Percentiles rank a stretch among this genome's conserved stretches.
Evolutionary conservation across 2,113 vertebrate genomes (phyloP).

Genomic region (Centropristis striata): DNA sequence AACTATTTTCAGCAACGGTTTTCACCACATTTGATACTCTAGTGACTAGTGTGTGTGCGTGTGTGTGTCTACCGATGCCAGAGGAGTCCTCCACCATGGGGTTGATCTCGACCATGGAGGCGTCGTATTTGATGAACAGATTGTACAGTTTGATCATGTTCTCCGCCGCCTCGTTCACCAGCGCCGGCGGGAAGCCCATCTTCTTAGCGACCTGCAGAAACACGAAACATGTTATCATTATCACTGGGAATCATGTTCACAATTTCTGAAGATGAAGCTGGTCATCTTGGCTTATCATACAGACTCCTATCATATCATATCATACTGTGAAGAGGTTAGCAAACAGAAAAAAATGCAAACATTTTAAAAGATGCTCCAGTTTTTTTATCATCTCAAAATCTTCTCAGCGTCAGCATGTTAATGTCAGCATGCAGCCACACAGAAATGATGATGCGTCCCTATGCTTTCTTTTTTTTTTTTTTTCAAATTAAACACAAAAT

Average conservation of each 20-base stretch:
- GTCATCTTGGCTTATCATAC: neutral
- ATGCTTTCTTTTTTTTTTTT: too few relatives aligned
- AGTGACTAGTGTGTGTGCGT: neutral
- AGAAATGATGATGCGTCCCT: too few relatives aligned
- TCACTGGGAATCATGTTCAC: neutral
- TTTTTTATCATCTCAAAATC: too few relatives aligned
- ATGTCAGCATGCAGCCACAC: too few relatives aligned
- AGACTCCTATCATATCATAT: too few relatives aligned
- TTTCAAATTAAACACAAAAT: too few relatives aligned
- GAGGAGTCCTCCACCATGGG: constrained; percentile 98
- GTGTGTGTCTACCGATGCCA: constrained; percentile 89
- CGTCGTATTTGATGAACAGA: constrained; percentile 96
- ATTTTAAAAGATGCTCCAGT: too few relatives aligned
- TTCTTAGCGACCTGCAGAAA: constrained; percentile 90
- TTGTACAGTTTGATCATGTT: constrained; percentile 97
- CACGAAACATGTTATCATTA: neutral
- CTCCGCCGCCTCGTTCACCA: constrained; percentile 93
- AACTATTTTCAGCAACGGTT: too few relatives aligned
- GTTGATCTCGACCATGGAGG: constrained; percentile 99
- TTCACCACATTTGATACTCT: too few relatives aligned
- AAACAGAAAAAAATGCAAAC: too few relatives aligned
- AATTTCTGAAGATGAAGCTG: neutral
- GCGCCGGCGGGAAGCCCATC: constrained; percentile 94
- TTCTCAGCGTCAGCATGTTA: too few relatives aligned
- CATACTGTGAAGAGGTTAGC: too few relatives aligned